Evolutionary conservation across 1,140 invertebrate species (phyloP), one percentile per base, ranked within the genome.

Genomic region (Drosophila simulans): DNA sequence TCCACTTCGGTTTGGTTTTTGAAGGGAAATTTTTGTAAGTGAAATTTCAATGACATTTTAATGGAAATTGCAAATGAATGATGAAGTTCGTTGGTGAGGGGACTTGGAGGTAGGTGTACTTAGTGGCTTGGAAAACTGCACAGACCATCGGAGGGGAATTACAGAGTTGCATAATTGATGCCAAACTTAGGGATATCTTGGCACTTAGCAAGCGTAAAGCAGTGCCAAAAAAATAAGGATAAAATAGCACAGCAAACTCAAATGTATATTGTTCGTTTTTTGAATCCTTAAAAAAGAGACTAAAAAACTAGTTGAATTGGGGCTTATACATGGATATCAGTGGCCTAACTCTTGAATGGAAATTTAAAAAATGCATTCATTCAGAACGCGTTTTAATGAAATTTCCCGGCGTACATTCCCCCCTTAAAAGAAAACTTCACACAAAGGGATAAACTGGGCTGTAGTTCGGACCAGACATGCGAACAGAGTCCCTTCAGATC

Each of bases 41-140:
- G 84, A 89, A 88, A 89, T 80, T 71, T 88, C 84, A 81, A 83
- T 88, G 84, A 89, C 80, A 88, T 88, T 88, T 88, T 88, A 88
- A 88, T 88, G 80, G 84, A 77, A 79, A 79, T 75, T 75, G 59
- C 72, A 76, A 75, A 64, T 75, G 53, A 65, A 76, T 76, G 71
- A 56, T 37, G 27, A 51, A 51, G 27, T 34, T 1, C 34, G 5
- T 34, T 34, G 34, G 34, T 2, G 20, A 22, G 34, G 34, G 5
- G 34, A n/a, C n/a, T n/a, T n/a, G n/a, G 20, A 49, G 31, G 25
- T 35, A 37, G 40, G 51, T 34, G 31, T 10, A 27, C 43, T 42
- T 35, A 45, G 17, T 39, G 64, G 46, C 11, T 71, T 46, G 52
- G 65, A 52, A 52, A 68, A 65, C 34, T 60, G 12, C 11, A 39